phyloP scores from a whole-genome alignment of 2,888 invertebrate genomes.

The Cryptosula pallasiana region DNA sequence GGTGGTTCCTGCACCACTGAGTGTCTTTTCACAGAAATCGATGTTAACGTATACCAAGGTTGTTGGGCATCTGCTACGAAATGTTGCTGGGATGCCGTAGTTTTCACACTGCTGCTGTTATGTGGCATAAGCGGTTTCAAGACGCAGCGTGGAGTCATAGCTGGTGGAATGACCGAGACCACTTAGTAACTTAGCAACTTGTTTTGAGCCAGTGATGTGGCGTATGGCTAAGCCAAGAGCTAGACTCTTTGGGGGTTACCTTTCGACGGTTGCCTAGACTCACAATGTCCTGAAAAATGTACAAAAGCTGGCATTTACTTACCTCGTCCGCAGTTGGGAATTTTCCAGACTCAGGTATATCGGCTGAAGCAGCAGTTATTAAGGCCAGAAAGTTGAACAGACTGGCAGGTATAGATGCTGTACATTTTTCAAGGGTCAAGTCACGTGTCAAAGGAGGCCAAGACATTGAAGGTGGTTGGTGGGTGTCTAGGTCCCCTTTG shows the following conservation, averaged over 20 bases:
- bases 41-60: not conserved
- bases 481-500: not conserved
- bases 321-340: not conserved
- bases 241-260: not conserved
- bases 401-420: not conserved
- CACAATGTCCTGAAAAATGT: not conserved
- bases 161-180: not conserved
- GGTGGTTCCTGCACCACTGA: no score
- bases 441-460: not conserved
- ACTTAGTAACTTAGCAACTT: not conserved
- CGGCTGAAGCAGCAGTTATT: not conserved
- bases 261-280: not conserved
- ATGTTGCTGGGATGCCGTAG: not conserved
- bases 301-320: not conserved
- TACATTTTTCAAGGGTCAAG: not conserved
- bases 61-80: not conserved
- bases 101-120: not conserved
- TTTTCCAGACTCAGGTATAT: not conserved
- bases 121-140: not conserved
- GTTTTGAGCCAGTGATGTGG: not conserved
- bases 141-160: not conserved
- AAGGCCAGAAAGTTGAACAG: not conserved
- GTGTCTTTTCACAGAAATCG: not conserved
- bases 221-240: not conserved
- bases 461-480: not conserved